These are phyloP conservation scores for Cheumatopsyche charites DNA, from an alignment of 1,140 invertebrate genomes.

Conservation along the genomic window DNA sequence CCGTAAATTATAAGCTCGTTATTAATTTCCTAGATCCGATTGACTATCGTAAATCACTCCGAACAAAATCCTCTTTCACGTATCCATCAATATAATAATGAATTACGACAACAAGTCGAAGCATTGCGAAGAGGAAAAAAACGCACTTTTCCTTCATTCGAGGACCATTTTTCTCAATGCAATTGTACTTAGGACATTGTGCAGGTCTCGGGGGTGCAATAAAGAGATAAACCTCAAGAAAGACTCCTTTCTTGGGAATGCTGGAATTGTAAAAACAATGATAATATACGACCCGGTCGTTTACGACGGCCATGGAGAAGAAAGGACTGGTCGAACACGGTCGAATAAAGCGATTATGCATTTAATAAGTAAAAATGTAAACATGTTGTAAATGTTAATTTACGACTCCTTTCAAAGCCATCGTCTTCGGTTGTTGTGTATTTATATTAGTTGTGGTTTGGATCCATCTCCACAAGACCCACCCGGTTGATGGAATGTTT, in stretches of 20 bases:
- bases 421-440: too few relatives aligned
- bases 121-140: too few relatives aligned
- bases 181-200: too few relatives aligned
- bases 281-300: slow-evolving; percentile 45
- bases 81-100: too few relatives aligned
- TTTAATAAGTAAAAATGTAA: slow-evolving; percentile 50
- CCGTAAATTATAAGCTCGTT: slow-evolving; percentile 11
- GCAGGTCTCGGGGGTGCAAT: slow-evolving; percentile 35
- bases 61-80: neutral
- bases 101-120: too few relatives aligned
- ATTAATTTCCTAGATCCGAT: slow-evolving; percentile 18
- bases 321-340: slow-evolving; percentile 45
- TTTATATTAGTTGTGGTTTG: neutral
- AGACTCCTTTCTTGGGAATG: slow-evolving; percentile 17
- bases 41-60: neutral
- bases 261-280: slow-evolving; percentile 38
- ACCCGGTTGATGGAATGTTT: too few relatives aligned
- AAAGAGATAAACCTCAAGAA: slow-evolving; percentile 43
- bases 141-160: too few relatives aligned
- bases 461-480: too few relatives aligned
- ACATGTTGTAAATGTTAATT: slow-evolving; percentile 49
- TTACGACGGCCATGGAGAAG: slow-evolving; percentile 42
- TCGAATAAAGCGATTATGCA: slow-evolving; percentile 48
- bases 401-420: slow-evolving; percentile 29
- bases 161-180: too few relatives aligned